These are phyloP conservation scores for Anarsia innoxiella DNA, from an alignment of 2,888 invertebrate species.

Conservation along the genomic window DNA sequence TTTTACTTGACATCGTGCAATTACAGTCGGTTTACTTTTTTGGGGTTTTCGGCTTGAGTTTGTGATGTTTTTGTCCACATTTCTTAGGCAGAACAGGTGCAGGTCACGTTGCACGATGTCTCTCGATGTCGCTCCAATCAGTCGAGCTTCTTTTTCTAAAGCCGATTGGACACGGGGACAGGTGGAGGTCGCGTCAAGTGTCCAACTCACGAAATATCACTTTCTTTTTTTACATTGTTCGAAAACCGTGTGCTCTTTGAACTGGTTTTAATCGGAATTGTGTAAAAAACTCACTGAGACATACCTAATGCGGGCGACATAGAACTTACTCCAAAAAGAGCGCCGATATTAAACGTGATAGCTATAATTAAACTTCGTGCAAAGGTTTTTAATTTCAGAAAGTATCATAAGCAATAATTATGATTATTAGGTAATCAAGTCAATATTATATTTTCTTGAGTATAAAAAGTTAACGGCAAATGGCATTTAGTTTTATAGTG, in stretches of 20 bases:
- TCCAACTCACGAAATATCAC: conserved; percentile 10
- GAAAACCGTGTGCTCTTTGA: conserved; percentile 64
- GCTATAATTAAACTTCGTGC: too few relatives aligned
- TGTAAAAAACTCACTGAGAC: conserved; percentile 46
- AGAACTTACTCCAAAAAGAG: too few relatives aligned
- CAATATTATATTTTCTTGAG: too few relatives aligned
- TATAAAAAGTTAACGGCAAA: too few relatives aligned
- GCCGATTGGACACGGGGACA: conserved; percentile 54
- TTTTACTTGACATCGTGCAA: too few relatives aligned
- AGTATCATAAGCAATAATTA: too few relatives aligned
- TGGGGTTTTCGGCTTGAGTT: too few relatives aligned
- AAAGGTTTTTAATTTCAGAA: too few relatives aligned
- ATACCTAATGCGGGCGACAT: conserved; percentile 26
- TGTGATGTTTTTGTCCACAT: conserved; percentile 31
- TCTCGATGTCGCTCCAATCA: conserved; percentile 22
- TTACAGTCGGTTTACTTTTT: too few relatives aligned
- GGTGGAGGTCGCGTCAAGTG: conserved; percentile 44
- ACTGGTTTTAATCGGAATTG: conserved; percentile 54
- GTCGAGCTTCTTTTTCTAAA: conserved; percentile 32
- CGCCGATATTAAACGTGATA: too few relatives aligned
- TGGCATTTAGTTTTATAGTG: too few relatives aligned
- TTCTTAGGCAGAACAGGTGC: conserved; percentile 36
- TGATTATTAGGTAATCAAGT: too few relatives aligned
- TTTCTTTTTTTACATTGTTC: conserved; percentile 24
- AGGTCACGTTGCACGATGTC: conserved; percentile 39